Conservation (phyloP, 2,888 invertebrate genomes). For the Taenaris catops region DNA sequence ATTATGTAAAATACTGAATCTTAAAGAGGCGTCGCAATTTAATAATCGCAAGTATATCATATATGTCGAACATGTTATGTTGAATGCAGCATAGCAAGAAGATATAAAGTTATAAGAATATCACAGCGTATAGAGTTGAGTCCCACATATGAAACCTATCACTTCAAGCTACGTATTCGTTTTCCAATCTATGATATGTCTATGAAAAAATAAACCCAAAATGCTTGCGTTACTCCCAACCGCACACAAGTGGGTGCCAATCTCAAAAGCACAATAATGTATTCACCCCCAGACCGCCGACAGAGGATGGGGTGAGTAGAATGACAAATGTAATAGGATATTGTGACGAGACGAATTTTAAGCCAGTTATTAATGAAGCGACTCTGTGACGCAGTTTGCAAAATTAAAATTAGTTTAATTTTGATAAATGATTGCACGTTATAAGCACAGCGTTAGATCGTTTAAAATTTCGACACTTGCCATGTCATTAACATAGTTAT, state of each 20-base stretch:
- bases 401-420: slow-evolving; percentile 11
- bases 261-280: slow-evolving; percentile 31
- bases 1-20: too few relatives aligned
- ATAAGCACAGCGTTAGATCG: too few relatives aligned
- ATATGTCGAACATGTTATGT: too few relatives aligned
- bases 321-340: slow-evolving; percentile 11
- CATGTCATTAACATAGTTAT: slow-evolving; percentile 6
- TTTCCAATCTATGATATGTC: neutral
- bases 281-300: slow-evolving; percentile 26
- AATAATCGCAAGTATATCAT: too few relatives aligned
- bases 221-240: slow-evolving; percentile 6
- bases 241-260: slow-evolving; percentile 25
- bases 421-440: slow-evolving; percentile 2
- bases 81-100: too few relatives aligned
- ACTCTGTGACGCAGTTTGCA: slow-evolving; percentile 8
- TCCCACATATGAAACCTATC: too few relatives aligned
- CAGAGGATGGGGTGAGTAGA: slow-evolving; percentile 8
- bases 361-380: slow-evolving; percentile 18
- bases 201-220: slow-evolving; percentile 4
- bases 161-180: too few relatives aligned
- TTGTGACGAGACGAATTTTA: slow-evolving; percentile 15
- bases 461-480: neutral
- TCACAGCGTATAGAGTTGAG: too few relatives aligned
- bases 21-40: too few relatives aligned
- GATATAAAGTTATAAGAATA: too few relatives aligned